Conservation (phyloP, 2,888 invertebrate species). For the Meiosimyza decipiens region DNA sequence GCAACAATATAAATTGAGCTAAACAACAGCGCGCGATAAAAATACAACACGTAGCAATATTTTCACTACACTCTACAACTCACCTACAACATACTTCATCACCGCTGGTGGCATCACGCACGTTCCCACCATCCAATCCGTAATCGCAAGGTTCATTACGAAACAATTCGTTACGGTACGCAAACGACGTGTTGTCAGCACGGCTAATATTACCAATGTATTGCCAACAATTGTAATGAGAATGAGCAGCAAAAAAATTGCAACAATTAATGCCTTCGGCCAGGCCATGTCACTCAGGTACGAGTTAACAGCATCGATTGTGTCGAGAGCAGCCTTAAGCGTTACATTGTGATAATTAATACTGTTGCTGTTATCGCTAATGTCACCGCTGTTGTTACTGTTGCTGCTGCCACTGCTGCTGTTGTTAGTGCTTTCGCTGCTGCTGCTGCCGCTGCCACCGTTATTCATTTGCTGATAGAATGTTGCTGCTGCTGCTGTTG, state of each 20-base stretch:
- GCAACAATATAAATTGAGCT: background rate
- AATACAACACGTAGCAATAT: constrained; percentile 5
- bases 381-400: constrained; percentile 12
- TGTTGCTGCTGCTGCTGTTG: constrained; percentile 37
- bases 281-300: constrained; percentile 67
- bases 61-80: constrained; percentile 60
- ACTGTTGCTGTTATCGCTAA: constrained; percentile 14
- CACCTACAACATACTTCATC: constrained; percentile 83
- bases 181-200: constrained; percentile 85
- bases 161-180: constrained; percentile 96
- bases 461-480: constrained; percentile 19
- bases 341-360: constrained; percentile 26
- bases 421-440: constrained; percentile 15
- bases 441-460: constrained; percentile 21
- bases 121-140: constrained; percentile 92
- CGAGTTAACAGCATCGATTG: constrained; percentile 46
- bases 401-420: constrained; percentile 15
- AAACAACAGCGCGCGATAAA: background rate
- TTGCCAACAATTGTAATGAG: constrained; percentile 85
- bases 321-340: constrained; percentile 26
- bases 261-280: constrained; percentile 70
- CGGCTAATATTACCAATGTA: constrained; percentile 88
- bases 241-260: constrained; percentile 74
- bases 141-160: constrained; percentile 92
- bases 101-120: constrained; percentile 96